Evolutionary conservation across 2,888 invertebrate species (phyloP), one percentile per base, ranked within the genome.

Genomic region (Rhyacophila evoluta): DNA sequence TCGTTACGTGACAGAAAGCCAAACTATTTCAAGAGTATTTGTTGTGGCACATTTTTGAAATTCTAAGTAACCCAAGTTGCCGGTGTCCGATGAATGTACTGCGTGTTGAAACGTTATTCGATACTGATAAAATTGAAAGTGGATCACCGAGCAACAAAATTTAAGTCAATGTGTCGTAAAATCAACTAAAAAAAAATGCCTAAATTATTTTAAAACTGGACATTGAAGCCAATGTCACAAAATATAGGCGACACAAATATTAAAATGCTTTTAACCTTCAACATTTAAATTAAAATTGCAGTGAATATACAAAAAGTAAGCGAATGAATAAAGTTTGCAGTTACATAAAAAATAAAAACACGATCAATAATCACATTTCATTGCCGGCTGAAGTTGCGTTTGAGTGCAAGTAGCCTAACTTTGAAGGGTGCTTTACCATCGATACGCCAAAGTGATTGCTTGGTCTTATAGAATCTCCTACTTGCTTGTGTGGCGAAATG

Each of bases 61-160:
- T 15, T 41, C 12, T 41, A 41, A 41, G 19, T 15, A 41, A 55
- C 55, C 15, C 25, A 55, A 55, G 55, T 25, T 55, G 19, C 10
- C 19, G 19, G 55, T 55, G 15, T 55, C 25, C 8, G 10, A 55
- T 55, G 19, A 25, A 15, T 55, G 15, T 55, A 25, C 8, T 55
- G 55, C 19, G 15, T 55, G 19, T 55, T 25, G 55, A 55, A 55
- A 55, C 19, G 55, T 25, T 8, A 55, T 19, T 55, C 10, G 55
- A 55, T 55, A 55, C 19, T 19, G 19, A 55, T 55, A 55, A 19
- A 55, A 55, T 55, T 55, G 55, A 25, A 55, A 55, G 55, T 55
- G 2, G 55, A 2, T 19, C 55, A 25, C 15, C 10, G 1, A 25
- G 8, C 25, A 8, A 19, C 19, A 1, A 10, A 8, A 55, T 55